Conservation (phyloP, 2,113 vertebrate genomes). For the Planiliza haematocheilus region DNA sequence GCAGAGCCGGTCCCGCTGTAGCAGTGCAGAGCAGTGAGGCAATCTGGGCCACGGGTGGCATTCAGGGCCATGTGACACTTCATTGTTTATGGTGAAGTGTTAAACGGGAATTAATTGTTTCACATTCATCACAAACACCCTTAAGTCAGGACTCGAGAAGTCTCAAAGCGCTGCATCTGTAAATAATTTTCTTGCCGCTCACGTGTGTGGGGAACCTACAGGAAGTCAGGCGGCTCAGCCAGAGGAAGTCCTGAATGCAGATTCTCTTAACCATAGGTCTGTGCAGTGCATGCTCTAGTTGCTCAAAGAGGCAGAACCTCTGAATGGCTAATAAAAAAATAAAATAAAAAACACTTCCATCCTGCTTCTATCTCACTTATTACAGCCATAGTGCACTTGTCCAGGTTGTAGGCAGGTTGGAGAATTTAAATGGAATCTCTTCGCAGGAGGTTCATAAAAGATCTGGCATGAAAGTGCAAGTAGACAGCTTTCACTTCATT, state of each 20-base stretch:
- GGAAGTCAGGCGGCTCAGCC: slow-evolving; percentile 29
- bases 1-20: not conserved
- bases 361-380: not conserved
- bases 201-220: slow-evolving; percentile 10
- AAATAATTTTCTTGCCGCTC: slow-evolving; percentile 20
- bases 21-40: not conserved
- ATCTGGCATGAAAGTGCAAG: not conserved
- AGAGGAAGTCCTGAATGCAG: slow-evolving; percentile 26
- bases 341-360: not conserved
- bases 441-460: not conserved
- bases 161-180: not conserved
- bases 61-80: slow-evolving; percentile 1
- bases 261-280: not conserved
- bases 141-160: not conserved
- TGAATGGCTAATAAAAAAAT: not conserved
- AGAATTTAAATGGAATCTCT: no score
- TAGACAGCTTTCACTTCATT: not conserved
- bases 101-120: not conserved
- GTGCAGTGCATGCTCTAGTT: not conserved
- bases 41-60: not conserved
- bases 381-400: not conserved
- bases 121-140: not conserved
- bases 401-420: no score
- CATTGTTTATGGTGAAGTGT: not conserved
- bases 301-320: not conserved